Base-by-base conservation (phyloP, 2,113 vertebrate genomes). In the Nyctereutes procyonoides region DNA sequence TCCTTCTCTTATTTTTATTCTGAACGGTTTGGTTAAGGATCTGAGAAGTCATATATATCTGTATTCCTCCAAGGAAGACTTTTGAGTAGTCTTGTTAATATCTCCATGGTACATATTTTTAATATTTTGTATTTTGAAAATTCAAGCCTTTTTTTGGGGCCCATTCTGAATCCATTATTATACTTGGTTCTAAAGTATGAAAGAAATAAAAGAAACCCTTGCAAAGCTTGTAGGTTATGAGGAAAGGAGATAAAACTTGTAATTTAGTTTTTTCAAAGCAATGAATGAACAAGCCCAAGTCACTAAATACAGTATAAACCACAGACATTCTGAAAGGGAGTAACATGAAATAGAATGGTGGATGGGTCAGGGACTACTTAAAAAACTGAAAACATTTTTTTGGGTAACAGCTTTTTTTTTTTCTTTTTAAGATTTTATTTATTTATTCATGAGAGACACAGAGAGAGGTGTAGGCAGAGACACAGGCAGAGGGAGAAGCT, bases 251-350 rank as follows among this genome's bases (percentile, higher is more conserved):
- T 94, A 82, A 93, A 87, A 56, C 51, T 55, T 63, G 48, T 74
- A 55, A 90, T 90, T 93, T 81, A 94, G n/a, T 92, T 90, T 90
- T 56, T 94, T 95, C 56, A 93, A 88, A 97, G 81, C 56, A 83
- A 12, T 69, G 88, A 86, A 63, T 43, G 14, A 85, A 69, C 48
- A 74, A 60, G 35, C 71, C 2, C 10, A 73, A 79, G 55, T 74
- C 76, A 73, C 13, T 53, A 51, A 73, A 10, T 53, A 51, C 16
- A 43, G 3, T 82, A 62, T 94, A 83, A 95, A 79, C 30, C 43
- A 76, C 26, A 87, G 30, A 56, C 19, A 51, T 90, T 65, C 56
- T 65, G 30, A 65, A 65, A 81, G 15, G 2, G 48, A 81, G 73
- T 73, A 90, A 92, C 62, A 35, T 88, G 86, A 93, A 94, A 90